phyloP scores from a whole-genome alignment of 2,113 vertebrate species.

The Sturnira hondurensis region DNA sequence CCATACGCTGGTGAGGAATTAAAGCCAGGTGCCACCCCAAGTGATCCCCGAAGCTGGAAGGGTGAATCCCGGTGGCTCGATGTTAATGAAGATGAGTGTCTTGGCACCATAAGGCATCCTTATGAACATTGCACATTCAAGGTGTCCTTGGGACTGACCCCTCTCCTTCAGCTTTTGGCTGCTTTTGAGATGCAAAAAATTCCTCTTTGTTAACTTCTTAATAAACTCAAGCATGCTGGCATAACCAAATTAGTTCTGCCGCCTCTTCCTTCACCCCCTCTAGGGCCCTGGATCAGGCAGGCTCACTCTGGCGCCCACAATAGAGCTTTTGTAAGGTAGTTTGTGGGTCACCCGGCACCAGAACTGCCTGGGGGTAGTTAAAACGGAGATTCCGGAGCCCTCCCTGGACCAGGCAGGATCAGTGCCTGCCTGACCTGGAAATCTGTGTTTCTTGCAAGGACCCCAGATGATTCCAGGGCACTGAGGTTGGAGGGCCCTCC shows the following conservation, averaged over 20 bases:
- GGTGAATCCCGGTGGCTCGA: not conserved
- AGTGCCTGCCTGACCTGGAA: not conserved
- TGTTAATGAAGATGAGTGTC: not conserved
- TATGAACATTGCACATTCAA: too few relatives aligned
- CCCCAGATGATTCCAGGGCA: not conserved
- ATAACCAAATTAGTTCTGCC: not conserved
- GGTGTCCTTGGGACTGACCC: not conserved
- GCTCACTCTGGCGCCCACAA: not conserved
- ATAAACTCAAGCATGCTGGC: slow-evolving; percentile 66
- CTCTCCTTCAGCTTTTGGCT: not conserved
- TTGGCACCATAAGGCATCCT: not conserved
- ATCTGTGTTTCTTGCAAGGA: not conserved
- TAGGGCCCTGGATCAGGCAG: not conserved
- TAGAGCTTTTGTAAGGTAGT: not conserved
- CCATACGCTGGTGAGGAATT: not conserved
- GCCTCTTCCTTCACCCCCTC: slow-evolving; percentile 55
- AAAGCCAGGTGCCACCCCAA: not conserved
- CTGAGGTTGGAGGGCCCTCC: not conserved
- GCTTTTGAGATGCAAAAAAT: slow-evolving; percentile 17
- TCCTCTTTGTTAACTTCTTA: slow-evolving; percentile 28
- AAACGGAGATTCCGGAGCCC: not conserved
- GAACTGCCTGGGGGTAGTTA: not conserved
- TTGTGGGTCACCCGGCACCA: not conserved
- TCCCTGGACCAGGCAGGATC: not conserved
- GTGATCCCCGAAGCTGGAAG: not conserved